Evolutionary conservation across 2,888 invertebrate genomes (phyloP).

Genomic region (Lochmaea capreae): DNA sequence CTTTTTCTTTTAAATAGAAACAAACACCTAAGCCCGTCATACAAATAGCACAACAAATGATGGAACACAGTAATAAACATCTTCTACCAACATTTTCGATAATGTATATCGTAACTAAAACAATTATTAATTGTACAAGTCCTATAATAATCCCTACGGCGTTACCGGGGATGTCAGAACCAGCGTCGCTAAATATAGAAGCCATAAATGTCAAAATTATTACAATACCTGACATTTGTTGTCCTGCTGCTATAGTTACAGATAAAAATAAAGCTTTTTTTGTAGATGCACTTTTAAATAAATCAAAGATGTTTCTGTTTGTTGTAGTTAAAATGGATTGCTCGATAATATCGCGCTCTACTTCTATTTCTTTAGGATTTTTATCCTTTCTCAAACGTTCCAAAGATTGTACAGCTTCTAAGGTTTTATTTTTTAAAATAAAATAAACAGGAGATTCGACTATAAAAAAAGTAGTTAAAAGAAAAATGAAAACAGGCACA

Average conservation of each 20-base stretch:
- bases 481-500: not conserved
- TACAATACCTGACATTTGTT: conserved; percentile 82
- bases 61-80: conserved; percentile 75
- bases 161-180: conserved; percentile 70
- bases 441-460: conserved; percentile 13
- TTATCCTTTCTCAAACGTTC: not conserved
- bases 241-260: conserved; percentile 54
- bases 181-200: conserved; percentile 77
- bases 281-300: not conserved
- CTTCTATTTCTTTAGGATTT: not conserved
- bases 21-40: conserved; percentile 69
- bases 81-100: conserved; percentile 81
- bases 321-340: not conserved
- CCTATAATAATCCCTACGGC: conserved; percentile 81
- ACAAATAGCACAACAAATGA: conserved; percentile 73
- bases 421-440: not conserved
- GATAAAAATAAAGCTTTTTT: conserved; percentile 8
- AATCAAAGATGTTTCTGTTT: not conserved
- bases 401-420: not conserved
- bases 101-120: conserved; percentile 76
- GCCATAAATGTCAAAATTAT: conserved; percentile 82
- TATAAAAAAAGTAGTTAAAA: not conserved
- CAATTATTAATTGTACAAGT: conserved; percentile 77
- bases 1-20: conserved; percentile 70
- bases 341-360: not conserved